Conservation (phyloP, 2,888 invertebrate genomes). For the Sericinus montela region DNA sequence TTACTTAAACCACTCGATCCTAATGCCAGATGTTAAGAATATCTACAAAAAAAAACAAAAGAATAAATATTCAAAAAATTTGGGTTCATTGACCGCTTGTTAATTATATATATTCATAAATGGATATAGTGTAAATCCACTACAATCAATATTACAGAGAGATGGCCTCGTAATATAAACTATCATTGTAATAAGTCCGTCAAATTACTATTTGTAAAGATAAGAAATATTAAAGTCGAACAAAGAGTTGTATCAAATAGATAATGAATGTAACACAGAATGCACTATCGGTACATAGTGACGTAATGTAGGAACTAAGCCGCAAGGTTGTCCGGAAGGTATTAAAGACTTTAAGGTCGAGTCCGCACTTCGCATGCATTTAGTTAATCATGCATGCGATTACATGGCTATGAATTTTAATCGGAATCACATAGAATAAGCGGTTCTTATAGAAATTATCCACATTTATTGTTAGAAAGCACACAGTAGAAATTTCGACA, state of each 20-base stretch:
- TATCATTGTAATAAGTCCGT: neutral
- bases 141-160: neutral
- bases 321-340: slow-evolving; percentile 71
- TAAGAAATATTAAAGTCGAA: slow-evolving; percentile 20
- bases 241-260: slow-evolving; percentile 44
- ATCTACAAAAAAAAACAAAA: no score
- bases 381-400: slow-evolving; percentile 45
- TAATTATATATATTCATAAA: neutral
- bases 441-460: neutral
- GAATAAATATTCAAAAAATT: no score
- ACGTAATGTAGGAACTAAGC: slow-evolving; percentile 70
- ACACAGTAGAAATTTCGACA: no score
- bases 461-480: no score
- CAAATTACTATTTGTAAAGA: neutral
- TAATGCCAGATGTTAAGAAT: no score
- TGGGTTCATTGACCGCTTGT: neutral
- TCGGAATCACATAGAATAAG: slow-evolving; percentile 24
- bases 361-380: slow-evolving; percentile 50
- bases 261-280: slow-evolving; percentile 43
- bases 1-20: no score
- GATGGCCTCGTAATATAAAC: neutral
- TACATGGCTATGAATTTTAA: slow-evolving; percentile 29
- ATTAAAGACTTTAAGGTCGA: slow-evolving; percentile 51
- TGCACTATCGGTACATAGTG: slow-evolving; percentile 56
- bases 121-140: neutral